Percentiles rank a stretch among this genome's conserved stretches.
These are phyloP conservation scores for Leptopilina clavipes DNA, from an alignment of 1,140 invertebrate genomes.

Conservation along the genomic window DNA sequence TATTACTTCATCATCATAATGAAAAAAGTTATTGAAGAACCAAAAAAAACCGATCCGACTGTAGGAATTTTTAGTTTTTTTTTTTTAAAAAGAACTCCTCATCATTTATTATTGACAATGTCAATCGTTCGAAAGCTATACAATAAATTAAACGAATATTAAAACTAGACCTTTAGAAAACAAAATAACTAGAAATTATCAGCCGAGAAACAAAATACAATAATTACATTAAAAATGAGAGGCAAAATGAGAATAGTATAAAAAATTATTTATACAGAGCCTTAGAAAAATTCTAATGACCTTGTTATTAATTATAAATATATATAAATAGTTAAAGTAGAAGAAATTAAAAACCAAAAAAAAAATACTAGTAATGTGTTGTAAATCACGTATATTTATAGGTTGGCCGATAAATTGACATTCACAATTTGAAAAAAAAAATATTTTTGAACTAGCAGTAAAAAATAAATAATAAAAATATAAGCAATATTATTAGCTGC, in stretches of 20 bases:
- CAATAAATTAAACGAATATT: constrained; percentile 27
- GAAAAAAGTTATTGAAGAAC: background rate
- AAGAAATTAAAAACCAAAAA: background rate
- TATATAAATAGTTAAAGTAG: too few species aligned
- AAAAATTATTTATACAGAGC: constrained; percentile 28
- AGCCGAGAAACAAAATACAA: constrained; percentile 46
- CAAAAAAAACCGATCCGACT: background rate
- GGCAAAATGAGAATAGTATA: background rate
- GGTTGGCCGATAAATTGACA: background rate
- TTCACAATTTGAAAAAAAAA: background rate
- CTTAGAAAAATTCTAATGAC: constrained; percentile 30
- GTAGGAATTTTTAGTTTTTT: background rate
- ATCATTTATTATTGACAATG: background rate
- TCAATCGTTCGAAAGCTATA: constrained; percentile 22
- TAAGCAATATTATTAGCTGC: constrained; percentile 29
- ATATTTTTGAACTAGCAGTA: constrained; percentile 10
- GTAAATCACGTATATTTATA: constrained; percentile 12
- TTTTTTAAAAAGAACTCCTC: background rate
- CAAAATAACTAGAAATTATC: constrained; percentile 35
- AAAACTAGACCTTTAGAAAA: constrained; percentile 13
- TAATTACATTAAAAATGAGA: constrained; percentile 43
- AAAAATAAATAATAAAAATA: background rate
- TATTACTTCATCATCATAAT: too few species aligned
- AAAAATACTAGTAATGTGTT: constrained; percentile 18
- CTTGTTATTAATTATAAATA: constrained; percentile 15